Base-by-base conservation (phyloP, 2,888 invertebrate genomes). In the Eudasyphora cyanicolor region DNA sequence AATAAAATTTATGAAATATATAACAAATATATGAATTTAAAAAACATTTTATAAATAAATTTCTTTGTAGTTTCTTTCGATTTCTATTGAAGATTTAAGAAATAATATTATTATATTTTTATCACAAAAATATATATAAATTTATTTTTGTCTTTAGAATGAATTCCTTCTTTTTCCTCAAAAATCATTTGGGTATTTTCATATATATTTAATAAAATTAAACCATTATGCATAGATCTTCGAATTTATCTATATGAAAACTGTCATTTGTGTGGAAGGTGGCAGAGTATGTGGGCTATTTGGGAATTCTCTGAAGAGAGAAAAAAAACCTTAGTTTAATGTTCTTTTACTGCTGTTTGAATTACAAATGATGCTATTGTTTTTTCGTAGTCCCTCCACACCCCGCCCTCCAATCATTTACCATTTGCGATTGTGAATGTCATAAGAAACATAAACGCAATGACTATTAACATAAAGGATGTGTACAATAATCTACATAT, bases 351-450 rank as follows among this genome's bases (percentile, higher is more conserved):
- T 79, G 74, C 79, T 35, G 82, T 83, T 87, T 85, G 89, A 89
- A 89, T 89, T 89, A 89, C 88, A 89, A 89, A 89, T 89, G 87
- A 89, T 88, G 87, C 87, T 84, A 84, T 79, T 86, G 84, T 70
- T 80, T 76, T 54, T 70, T 35, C 12, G 6, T 35, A n/a, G 51
- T 24, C 38, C n/a, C 29, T 49, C 49, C 70, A n/a, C n/a, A 77
- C 64, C 35, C 64, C 54, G 27, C 62, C 29, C n/a, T n/a, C n/a
- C n/a, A n/a, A n/a, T n/a, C 57, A 49, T 1, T 21, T 45, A 12
- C 42, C 21, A 67, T 67, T 24, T 24, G 2, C 67, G 67, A 71
- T 51, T 73, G 57, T 24, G 32, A 73, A 73, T 73, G 54, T 57
- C 38, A 35, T 57, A 38, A 73, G 54, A 73, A 54, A 38, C 35